phyloP scores from a whole-genome alignment of 2,888 invertebrate genomes.

The Spicauda simplicius region DNA sequence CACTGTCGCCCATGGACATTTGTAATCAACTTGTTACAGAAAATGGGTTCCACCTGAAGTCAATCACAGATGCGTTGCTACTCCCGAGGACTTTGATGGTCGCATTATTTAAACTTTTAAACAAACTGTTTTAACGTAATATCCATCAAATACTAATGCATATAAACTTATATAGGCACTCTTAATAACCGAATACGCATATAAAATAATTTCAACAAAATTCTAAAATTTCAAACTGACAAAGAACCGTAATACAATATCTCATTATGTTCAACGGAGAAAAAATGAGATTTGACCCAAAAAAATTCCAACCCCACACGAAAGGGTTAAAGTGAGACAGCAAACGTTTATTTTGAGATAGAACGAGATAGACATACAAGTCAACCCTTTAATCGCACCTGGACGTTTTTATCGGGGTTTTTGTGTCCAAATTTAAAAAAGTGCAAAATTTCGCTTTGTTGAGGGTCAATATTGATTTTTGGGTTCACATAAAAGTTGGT shows the following conservation, averaged over 20 bases:
- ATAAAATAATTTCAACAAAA: constrained; percentile 39
- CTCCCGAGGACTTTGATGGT: too few species aligned
- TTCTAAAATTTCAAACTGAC: constrained; percentile 60
- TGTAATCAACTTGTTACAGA: too few species aligned
- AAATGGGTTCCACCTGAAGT: too few species aligned
- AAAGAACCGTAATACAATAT: constrained; percentile 78
- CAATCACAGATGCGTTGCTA: too few species aligned
- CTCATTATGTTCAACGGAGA: constrained; percentile 77
- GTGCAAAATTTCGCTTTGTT: constrained; percentile 78
- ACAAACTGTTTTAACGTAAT: too few species aligned
- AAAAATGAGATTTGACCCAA: constrained; percentile 80
- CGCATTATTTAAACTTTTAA: too few species aligned
- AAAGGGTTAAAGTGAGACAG: constrained; percentile 75
- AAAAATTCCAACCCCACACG: constrained; percentile 68
- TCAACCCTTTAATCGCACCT: constrained; percentile 81
- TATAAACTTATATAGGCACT: too few species aligned
- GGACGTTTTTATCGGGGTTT: constrained; percentile 70
- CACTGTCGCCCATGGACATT: too few species aligned
- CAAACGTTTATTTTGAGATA: constrained; percentile 42
- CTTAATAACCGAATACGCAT: too few species aligned
- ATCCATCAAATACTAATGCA: too few species aligned
- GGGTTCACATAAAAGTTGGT: constrained; percentile 55
- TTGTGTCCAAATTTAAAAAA: constrained; percentile 75
- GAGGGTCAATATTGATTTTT: constrained; percentile 81
- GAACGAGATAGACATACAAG: constrained; percentile 52